Base-by-base conservation (phyloP, 2,797 vertebrate genomes). In the Sebastiscus albofasciatus region DNA sequence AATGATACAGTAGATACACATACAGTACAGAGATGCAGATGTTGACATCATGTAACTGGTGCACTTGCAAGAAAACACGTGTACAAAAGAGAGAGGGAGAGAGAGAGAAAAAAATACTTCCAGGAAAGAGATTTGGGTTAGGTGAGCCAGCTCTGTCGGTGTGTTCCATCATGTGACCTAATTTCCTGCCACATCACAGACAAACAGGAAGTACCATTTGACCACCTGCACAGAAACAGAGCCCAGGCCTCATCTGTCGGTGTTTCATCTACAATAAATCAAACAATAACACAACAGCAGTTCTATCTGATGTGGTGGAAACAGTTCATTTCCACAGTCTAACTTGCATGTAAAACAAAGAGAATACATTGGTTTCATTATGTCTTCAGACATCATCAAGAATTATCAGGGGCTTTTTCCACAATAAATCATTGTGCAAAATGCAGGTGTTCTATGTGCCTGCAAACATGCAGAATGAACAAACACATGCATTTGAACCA, bases 161-260 rank as follows among this genome's bases (percentile, higher is more conserved):
- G 88, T 89, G 88, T 89, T 93, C 90, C 82, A 83, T 87, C 90
- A 89, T 91, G 90, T 91, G 92, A 92, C 81, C 90, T 85, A 72
- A 90, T 89, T 93, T 92, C 90, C 93, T 93, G 89, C 92, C 93
- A 94, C 92, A 93, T 94, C 92, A 92, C 62, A 91, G 72, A 70
- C 72, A 85, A 86, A 90, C 92, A 94, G 85, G 89, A 94, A 90
- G 84, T 84, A 24, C 58, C 84, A 82, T 81, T 46, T 86, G 88
- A 92, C 91, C 92, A 90, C 86, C 87, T 92, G 92, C 10, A 8
- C 73, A 80, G 59, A 81, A 77, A 75, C 68, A 54, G 52, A 54
- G 20, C 59, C 71, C 55, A 54, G 66, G 56, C 61, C 26, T 74
- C 26, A 20, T 65, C 20, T 12, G 61, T 66, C 69, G 39, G 67